Evolutionary conservation across 2,888 invertebrate genomes (phyloP), one percentile per base, ranked within the genome.

Genomic region (Byasa hedistus): DNA sequence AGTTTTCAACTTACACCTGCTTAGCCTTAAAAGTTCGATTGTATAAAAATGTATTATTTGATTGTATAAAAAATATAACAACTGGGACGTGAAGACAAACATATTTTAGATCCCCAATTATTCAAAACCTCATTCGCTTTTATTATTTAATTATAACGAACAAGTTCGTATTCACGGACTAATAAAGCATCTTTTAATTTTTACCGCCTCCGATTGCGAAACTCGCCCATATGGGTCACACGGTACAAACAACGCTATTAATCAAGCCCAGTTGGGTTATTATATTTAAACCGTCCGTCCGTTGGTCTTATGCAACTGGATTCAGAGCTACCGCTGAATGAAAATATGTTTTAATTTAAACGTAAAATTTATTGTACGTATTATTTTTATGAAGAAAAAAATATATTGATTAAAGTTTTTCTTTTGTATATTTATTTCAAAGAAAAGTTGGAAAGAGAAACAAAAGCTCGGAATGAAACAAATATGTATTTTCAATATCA

Each of bases 251-350:
- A n/a, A 22, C 19, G 21, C 44, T 56, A 61, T 65, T 65, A 60
- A 65, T 65, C 60, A 57, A 57, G 60, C 32, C 54, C 54, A 39
- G 54, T 54, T 55, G 59, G 59, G 48, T 65, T 65, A 60, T 65
- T 54, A 65, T 60, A 65, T 54, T 54, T 56, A 56, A 56, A 65
- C 23, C 58, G 36, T 61, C 65, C 48, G 27, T 32, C 36, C 56
- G 60, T 60, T 56, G 55, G 64, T 57, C 32, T 65, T 44, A 22
- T 58, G 36, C 57, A 64, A 64, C 23, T 52, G 39, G 21, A 48
- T 64, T 55, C 24, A 39, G 54, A 59, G 44, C 27, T n/a, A 54
- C 39, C 36, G 51, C 23, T 7, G 24, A 4, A 44, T 17, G 44
- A 44, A 44, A 44, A 19, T 44, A 44, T 19, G 19, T 19, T 44